Percentiles rank a stretch among this genome's conserved stretches.
These are phyloP conservation scores for Lingula anatina DNA, from an alignment of 2,888 invertebrate species.

Conservation along the genomic window DNA sequence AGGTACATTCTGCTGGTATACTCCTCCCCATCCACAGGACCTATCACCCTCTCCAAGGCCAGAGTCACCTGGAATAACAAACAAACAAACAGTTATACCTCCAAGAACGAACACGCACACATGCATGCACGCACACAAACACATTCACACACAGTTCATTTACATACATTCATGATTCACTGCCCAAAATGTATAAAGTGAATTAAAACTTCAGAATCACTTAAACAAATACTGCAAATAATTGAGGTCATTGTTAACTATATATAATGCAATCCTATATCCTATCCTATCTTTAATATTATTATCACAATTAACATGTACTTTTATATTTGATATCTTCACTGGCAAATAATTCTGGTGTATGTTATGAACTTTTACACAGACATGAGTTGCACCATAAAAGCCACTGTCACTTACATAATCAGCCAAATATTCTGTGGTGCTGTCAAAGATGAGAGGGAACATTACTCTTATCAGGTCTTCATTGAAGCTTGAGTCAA, in stretches of 20 bases:
- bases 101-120: no score
- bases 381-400: neutral
- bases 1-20: slow-evolving; percentile 63
- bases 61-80: slow-evolving; percentile 35
- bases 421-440: slow-evolving; percentile 70
- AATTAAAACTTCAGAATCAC: neutral
- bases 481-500: slow-evolving; percentile 58
- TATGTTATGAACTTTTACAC: neutral
- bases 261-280: no score
- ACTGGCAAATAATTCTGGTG: neutral
- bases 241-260: no score
- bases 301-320: neutral
- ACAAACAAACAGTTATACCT: no score
- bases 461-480: slow-evolving; percentile 65
- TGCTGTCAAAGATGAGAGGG: slow-evolving; percentile 71
- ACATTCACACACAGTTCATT: no score
- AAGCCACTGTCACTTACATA: neutral
- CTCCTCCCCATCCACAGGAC: slow-evolving; percentile 63
- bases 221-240: neutral
- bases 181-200: no score
- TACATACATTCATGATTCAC: no score
- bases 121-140: no score
- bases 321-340: neutral
- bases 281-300: no score
- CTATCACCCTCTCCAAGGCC: slow-evolving; percentile 61